These are phyloP conservation scores for Hippocampus barbouri DNA, from an alignment of 2,113 vertebrate genomes.

Conservation along the genomic window DNA sequence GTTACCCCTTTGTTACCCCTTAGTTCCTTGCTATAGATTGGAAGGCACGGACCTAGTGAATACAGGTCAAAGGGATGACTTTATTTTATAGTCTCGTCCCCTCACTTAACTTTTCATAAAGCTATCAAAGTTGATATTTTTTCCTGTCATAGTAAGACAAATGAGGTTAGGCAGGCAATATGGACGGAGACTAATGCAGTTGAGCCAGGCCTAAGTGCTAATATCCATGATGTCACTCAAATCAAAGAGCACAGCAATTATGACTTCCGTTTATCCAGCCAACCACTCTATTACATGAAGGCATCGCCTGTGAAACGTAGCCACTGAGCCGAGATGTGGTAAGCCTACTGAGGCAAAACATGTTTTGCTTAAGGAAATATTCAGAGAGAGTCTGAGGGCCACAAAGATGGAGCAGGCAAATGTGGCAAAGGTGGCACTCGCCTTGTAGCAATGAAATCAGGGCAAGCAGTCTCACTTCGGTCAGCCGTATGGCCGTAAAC, in stretches of 20 bases:
- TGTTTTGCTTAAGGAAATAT: conserved; percentile 7
- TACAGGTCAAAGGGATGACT: not conserved
- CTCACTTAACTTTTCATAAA: conserved; percentile 7
- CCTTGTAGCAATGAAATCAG: conserved; percentile 26
- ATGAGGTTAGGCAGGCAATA: conserved; percentile 3
- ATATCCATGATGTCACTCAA: conserved; percentile 44
- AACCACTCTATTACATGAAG: not conserved
- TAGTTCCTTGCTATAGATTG: not conserved
- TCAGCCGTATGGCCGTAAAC: conserved; percentile 1
- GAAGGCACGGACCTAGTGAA: not conserved
- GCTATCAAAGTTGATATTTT: conserved; percentile 16
- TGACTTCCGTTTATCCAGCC: conserved; percentile 16
- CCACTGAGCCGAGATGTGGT: conserved; percentile 10
- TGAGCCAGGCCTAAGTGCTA: conserved; percentile 44
- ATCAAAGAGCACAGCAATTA: conserved; percentile 49
- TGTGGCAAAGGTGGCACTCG: conserved; percentile 33
- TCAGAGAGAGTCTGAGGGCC: conserved; percentile 27
- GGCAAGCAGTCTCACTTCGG: conserved; percentile 26
- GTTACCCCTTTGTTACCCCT: too few relatives aligned
- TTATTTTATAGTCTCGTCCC: not conserved
- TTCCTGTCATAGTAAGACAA: conserved; percentile 18
- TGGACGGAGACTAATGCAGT: conserved; percentile 43
- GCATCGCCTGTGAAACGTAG: conserved; percentile 15
- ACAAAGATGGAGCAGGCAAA: conserved; percentile 41
- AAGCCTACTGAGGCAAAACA: conserved; percentile 28